Evolutionary conservation across 2,888 invertebrate genomes (phyloP).

Genomic region (Eupelmus urozonus): DNA sequence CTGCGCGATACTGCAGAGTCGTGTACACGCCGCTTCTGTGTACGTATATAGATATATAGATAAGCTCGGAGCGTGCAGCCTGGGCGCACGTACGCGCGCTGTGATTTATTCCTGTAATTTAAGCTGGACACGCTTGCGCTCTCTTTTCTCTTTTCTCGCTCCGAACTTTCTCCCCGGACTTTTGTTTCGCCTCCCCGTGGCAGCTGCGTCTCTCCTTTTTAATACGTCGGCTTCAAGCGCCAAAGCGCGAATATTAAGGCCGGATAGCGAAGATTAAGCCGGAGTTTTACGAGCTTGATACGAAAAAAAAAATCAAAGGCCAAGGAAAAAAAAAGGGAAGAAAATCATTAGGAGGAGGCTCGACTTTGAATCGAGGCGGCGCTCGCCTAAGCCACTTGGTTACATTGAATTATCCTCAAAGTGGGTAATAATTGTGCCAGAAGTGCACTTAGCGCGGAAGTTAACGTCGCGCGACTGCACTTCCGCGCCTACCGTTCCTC

Average conservation of each 20-base stretch:
- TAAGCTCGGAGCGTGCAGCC: background rate
- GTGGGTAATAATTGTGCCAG: constrained; percentile 67
- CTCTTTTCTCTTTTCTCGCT: background rate
- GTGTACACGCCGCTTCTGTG: too few relatives aligned
- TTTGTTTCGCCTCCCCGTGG: constrained; percentile 5
- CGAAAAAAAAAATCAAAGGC: too few relatives aligned
- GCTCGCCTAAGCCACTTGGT: constrained; percentile 19
- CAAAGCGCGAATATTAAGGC: constrained; percentile 63
- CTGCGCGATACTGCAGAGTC: constrained; percentile 8
- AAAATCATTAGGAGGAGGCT: background rate
- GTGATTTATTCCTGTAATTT: constrained; percentile 68
- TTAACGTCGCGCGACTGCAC: constrained; percentile 21
- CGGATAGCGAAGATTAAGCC: constrained; percentile 43
- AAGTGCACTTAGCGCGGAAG: constrained; percentile 66
- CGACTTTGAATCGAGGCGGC: too few relatives aligned
- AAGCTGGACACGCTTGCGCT: constrained; percentile 59
- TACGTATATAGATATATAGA: too few relatives aligned
- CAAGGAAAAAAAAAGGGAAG: background rate
- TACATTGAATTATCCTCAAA: constrained; percentile 65
- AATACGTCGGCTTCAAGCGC: constrained; percentile 17
- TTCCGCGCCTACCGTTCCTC: too few relatives aligned
- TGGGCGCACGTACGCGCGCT: constrained; percentile 27
- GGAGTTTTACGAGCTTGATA: constrained; percentile 15
- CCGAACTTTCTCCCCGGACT: constrained; percentile 26
- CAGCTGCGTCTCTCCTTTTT: background rate